Evolutionary conservation across 2,888 invertebrate genomes (phyloP).

Genomic region (Acholoe squamosa): DNA sequence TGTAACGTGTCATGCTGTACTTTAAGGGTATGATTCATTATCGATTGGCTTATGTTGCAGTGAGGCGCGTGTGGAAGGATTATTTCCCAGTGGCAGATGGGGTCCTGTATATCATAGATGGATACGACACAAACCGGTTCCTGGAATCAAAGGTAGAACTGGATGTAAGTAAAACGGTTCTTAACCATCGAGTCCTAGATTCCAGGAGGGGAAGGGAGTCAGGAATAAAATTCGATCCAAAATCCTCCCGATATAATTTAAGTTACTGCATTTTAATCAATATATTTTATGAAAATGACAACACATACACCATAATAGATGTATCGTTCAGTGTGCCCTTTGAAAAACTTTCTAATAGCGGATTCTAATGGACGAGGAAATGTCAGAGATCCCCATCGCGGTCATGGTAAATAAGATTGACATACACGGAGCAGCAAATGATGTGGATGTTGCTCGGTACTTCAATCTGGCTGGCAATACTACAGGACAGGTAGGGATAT

Average conservation of each 20-base stretch:
- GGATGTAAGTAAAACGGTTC: conserved; percentile 70
- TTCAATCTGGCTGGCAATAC: conserved; percentile 68
- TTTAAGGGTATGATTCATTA: background rate
- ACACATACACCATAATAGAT: too few relatives aligned
- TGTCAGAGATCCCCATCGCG: conserved; percentile 72
- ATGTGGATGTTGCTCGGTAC: conserved; percentile 69
- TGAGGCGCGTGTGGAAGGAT: conserved; percentile 75
- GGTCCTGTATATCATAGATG: conserved; percentile 75
- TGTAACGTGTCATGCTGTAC: too few relatives aligned
- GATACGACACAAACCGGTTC: conserved; percentile 71
- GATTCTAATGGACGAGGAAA: conserved; percentile 71
- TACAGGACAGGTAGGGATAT: conserved; percentile 52
- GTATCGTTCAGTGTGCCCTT: too few relatives aligned
- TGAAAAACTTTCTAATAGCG: too few relatives aligned
- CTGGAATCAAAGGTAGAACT: conserved; percentile 73
- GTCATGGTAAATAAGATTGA: conserved; percentile 77
- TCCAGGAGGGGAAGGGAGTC: too few relatives aligned
- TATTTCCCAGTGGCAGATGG: conserved; percentile 76
- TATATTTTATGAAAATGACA: too few relatives aligned
- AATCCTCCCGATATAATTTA: too few relatives aligned
- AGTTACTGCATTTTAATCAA: too few relatives aligned
- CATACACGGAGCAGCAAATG: conserved; percentile 71
- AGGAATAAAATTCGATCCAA: too few relatives aligned
- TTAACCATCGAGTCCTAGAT: too few relatives aligned
- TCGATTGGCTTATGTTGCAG: conserved; percentile 68